phyloP scores from a whole-genome alignment of 2,113 vertebrate genomes.

The Centrocercus urophasianus region DNA sequence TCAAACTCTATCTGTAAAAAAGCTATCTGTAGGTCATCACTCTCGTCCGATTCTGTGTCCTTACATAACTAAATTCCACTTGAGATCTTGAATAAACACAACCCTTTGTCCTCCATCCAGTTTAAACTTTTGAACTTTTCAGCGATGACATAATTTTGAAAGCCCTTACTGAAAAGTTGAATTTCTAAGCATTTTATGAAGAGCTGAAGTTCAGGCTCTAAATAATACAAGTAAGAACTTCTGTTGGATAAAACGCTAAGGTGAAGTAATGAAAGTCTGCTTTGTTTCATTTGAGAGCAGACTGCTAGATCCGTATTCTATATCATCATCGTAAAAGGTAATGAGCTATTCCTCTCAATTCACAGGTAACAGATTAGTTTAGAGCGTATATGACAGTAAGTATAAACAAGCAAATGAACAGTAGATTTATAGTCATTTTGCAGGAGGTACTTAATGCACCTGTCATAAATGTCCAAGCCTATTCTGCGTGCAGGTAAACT shows the following conservation, averaged over 20 bases:
- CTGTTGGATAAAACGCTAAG: neutral
- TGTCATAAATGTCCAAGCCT: neutral
- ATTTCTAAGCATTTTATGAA: neutral
- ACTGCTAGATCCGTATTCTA: neutral
- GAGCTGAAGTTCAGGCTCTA: neutral
- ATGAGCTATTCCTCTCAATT: neutral
- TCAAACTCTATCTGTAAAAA: neutral
- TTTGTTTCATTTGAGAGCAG: neutral
- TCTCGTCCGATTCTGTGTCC: neutral
- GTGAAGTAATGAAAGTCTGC: neutral
- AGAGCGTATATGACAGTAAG: fast-evolving
- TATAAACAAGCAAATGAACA: neutral
- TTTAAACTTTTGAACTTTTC: neutral
- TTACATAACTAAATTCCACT: neutral
- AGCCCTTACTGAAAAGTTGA: neutral
- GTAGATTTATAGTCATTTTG: neutral
- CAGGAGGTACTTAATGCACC: neutral
- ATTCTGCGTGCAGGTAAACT: neutral
- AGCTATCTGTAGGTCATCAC: neutral
- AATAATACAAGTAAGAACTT: neutral
- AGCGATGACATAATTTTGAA: neutral
- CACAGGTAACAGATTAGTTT: neutral
- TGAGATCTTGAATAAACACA: neutral
- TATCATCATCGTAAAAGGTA: neutral
- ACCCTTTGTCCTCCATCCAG: neutral